Conservation (phyloP, 2,113 vertebrate genomes). For the Antechinus flavipes region DNA sequence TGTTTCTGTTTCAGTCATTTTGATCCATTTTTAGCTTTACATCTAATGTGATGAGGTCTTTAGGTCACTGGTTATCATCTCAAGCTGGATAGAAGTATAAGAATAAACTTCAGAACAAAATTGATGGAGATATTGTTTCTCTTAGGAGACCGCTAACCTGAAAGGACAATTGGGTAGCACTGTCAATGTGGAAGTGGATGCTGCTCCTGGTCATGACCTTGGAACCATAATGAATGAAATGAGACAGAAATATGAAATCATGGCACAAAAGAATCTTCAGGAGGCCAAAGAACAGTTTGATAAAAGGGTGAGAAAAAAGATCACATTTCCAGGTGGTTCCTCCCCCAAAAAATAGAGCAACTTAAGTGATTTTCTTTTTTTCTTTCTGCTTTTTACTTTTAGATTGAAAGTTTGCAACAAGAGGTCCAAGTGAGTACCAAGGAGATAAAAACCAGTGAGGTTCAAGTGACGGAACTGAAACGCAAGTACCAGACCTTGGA, state of each 20-base stretch:
- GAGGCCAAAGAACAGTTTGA: slow-evolving; percentile 88
- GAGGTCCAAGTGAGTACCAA: slow-evolving; percentile 79
- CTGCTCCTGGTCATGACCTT: slow-evolving; percentile 85
- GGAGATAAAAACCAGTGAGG: slow-evolving; percentile 78
- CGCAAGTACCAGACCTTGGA: slow-evolving; percentile 86
- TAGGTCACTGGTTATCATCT: neutral
- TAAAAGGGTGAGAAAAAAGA: slow-evolving; percentile 82
- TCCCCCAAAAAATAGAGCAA: neutral
- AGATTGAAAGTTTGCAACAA: slow-evolving; percentile 79
- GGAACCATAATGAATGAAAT: slow-evolving; percentile 84
- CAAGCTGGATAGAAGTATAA: neutral
- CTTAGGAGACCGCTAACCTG: slow-evolving; percentile 73
- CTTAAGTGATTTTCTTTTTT: neutral
- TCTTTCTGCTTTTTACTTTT: slow-evolving; percentile 65
- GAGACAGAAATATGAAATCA: slow-evolving; percentile 89
- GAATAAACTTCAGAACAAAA: neutral
- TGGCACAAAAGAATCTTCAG: slow-evolving; percentile 84
- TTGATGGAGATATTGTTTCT: neutral
- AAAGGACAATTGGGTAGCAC: slow-evolving; percentile 68
- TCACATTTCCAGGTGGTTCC: neutral
- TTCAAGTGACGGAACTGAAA: slow-evolving; percentile 85
- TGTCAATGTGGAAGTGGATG: slow-evolving; percentile 89
- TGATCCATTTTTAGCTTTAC: neutral
- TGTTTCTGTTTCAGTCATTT: neutral
- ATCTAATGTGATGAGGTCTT: neutral